Evolutionary conservation across 2,797 vertebrate genomes (phyloP).

Genomic region (Characodon lateralis): DNA sequence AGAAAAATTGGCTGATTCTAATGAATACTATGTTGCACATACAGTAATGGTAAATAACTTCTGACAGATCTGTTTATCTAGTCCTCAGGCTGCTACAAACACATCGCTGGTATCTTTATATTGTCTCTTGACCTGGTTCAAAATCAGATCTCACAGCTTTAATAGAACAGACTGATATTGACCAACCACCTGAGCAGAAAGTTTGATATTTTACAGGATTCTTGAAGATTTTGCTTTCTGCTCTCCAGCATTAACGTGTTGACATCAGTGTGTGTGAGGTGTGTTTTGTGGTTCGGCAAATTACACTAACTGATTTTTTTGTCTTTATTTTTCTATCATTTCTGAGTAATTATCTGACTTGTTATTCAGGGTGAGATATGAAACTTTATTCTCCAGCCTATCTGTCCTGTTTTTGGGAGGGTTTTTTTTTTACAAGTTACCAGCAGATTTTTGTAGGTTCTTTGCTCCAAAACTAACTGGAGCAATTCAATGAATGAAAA

Average conservation of each 20-base stretch:
- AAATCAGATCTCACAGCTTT: constrained; percentile 28
- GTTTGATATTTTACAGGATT: not conserved
- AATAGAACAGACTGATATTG: constrained; percentile 46
- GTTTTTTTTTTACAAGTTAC: constrained; percentile 20
- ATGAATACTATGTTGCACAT: not conserved
- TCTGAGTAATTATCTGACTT: constrained; percentile 30
- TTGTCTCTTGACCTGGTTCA: not conserved
- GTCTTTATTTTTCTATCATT: constrained; percentile 8
- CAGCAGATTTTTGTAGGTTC: constrained; percentile 33
- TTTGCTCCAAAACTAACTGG: constrained; percentile 39
- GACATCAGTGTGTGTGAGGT: not conserved
- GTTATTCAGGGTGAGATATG: constrained; percentile 28
- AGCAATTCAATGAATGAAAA: constrained; percentile 50
- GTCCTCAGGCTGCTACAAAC: constrained; percentile 76
- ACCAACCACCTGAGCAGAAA: constrained; percentile 60
- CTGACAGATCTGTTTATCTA: constrained; percentile 54
- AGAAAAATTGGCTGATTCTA: too few species aligned
- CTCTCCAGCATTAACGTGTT: constrained; percentile 34
- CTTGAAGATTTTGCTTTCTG: not conserved
- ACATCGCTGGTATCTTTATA: constrained; percentile 52
- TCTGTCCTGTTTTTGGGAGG: constrained; percentile 4
- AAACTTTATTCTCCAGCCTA: constrained; percentile 37
- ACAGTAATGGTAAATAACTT: not conserved
- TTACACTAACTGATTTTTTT: not conserved
- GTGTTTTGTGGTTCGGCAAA: not conserved